Conservation (phyloP, 2,888 invertebrate species). For the Eupithecia subumbrata region DNA sequence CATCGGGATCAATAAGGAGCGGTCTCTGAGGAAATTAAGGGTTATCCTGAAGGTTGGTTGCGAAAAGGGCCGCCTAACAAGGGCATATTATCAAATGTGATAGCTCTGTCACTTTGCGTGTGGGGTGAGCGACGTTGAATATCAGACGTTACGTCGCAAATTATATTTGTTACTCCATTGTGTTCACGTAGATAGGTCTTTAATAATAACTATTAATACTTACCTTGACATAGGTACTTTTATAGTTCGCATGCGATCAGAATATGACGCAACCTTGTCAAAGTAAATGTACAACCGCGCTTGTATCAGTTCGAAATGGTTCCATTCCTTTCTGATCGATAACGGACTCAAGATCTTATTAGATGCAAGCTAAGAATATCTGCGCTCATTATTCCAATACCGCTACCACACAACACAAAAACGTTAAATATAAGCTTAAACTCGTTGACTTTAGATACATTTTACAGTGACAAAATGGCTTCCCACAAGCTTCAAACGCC, state of each 20-base stretch:
- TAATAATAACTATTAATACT: too few relatives aligned
- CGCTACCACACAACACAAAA: too few relatives aligned
- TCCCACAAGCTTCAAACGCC: too few relatives aligned
- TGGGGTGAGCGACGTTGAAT: constrained; percentile 5
- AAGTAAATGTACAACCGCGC: background rate
- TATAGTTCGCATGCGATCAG: background rate
- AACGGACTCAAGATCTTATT: too few relatives aligned
- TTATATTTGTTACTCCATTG: background rate
- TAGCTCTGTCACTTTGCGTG: constrained; percentile 5
- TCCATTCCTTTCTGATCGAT: too few relatives aligned
- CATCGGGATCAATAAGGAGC: constrained; percentile 52
- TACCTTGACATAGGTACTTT: too few relatives aligned
- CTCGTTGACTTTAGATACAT: too few relatives aligned
- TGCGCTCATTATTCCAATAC: too few relatives aligned
- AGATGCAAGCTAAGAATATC: too few relatives aligned
- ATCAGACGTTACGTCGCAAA: background rate
- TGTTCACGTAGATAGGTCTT: background rate
- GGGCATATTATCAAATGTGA: constrained; percentile 20
- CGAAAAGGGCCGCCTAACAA: constrained; percentile 22
- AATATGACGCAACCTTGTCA: background rate
- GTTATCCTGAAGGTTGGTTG: constrained; percentile 36
- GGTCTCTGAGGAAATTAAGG: constrained; percentile 59
- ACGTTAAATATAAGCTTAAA: too few relatives aligned
- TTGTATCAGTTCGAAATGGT: too few relatives aligned
- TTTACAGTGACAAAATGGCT: too few relatives aligned